phyloP scores from a whole-genome alignment of 2,113 vertebrate species.

The Brienomyrus brachyistius region DNA sequence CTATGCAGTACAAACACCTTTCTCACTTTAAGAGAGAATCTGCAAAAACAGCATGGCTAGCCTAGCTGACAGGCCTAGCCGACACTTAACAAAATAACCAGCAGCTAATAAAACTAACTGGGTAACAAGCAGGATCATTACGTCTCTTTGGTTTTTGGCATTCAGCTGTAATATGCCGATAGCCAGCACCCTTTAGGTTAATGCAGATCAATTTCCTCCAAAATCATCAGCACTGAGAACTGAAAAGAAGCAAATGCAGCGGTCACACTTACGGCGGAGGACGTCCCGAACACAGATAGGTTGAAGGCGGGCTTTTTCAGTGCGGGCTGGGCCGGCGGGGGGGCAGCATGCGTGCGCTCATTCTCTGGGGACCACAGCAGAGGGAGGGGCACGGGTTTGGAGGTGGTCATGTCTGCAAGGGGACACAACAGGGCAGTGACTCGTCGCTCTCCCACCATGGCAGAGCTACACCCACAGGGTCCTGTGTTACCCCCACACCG shows the following conservation, averaged over 20 bases:
- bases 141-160: background rate
- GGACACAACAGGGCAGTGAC: background rate
- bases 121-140: background rate
- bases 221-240: background rate
- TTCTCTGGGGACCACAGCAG: constrained; percentile 85
- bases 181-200: background rate
- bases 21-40: background rate
- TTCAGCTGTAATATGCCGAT: background rate
- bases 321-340: constrained; percentile 70
- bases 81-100: background rate
- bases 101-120: background rate
- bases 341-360: constrained; percentile 72
- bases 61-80: background rate
- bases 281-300: constrained; percentile 83
- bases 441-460: background rate
- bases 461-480: background rate
- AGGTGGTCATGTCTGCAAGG: constrained; percentile 77
- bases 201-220: background rate
- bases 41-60: background rate
- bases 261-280: constrained; percentile 76
- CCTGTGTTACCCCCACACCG: background rate
- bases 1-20: background rate
- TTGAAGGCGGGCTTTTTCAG: constrained; percentile 92
- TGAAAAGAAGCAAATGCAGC: constrained; percentile 19
- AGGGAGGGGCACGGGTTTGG: constrained; percentile 74